Percentiles rank a stretch among this genome's conserved stretches.
Conservation (phyloP, 2,113 vertebrate genomes). For the Xenopus laevis region DNA sequence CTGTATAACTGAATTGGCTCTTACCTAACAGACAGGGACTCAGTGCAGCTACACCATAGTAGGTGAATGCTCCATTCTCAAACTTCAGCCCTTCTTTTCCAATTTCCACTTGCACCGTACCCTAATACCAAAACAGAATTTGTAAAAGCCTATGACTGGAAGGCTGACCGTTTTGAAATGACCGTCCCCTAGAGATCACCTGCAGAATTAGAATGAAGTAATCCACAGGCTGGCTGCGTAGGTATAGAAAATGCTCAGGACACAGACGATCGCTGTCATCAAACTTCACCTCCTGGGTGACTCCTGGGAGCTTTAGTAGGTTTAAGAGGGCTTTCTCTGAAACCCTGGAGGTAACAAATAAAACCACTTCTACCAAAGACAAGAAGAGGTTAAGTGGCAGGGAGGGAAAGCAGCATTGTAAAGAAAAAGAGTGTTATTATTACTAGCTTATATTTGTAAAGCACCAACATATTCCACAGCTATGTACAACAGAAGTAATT, state of each 20-base stretch:
- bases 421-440: too few relatives aligned
- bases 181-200: conserved; percentile 54
- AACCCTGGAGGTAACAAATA: conserved; percentile 74
- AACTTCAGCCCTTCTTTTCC: conserved; percentile 89
- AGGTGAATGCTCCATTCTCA: conserved; percentile 87
- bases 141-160: not conserved
- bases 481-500: too few relatives aligned
- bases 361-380: conserved; percentile 74
- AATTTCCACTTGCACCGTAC: conserved; percentile 87
- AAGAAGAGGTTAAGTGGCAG: too few relatives aligned
- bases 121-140: conserved; percentile 56
- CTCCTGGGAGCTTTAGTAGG: conserved; percentile 81
- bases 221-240: conserved; percentile 83
- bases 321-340: conserved; percentile 85
- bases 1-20: not conserved
- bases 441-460: too few relatives aligned
- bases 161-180: not conserved
- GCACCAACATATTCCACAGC: too few relatives aligned
- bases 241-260: conserved; percentile 81
- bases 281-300: conserved; percentile 88
- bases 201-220: conserved; percentile 89
- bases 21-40: conserved; percentile 79
- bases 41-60: conserved; percentile 83
- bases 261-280: conserved; percentile 73
- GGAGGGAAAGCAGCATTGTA: too few relatives aligned